These are phyloP conservation scores for Vulpes vulpes DNA, from an alignment of 2,113 vertebrate species.

Conservation along the genomic window DNA sequence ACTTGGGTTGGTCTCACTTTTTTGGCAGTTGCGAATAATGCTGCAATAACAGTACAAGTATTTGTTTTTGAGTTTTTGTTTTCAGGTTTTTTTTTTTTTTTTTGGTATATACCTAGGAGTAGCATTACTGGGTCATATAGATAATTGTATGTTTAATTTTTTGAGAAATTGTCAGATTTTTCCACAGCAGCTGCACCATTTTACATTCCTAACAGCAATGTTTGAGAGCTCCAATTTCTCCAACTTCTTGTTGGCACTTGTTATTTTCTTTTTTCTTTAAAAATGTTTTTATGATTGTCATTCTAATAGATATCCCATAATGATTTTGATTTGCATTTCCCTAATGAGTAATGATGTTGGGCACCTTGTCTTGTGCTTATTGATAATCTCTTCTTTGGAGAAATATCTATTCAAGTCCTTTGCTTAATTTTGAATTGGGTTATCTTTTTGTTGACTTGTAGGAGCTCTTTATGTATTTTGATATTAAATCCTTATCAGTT, in stretches of 20 bases:
- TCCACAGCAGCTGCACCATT: not conserved
- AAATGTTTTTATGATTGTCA: not conserved
- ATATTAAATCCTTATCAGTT: not conserved
- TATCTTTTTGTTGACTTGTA: not conserved
- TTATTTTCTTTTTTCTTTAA: not conserved
- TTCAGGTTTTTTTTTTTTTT: not conserved
- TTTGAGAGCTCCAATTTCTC: not conserved
- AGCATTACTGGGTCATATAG: not conserved
- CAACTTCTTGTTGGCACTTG: not conserved
- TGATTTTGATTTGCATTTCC: constrained; percentile 34
- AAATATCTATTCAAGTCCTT: not conserved
- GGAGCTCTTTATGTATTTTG: not conserved
- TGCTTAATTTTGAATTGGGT: not conserved
- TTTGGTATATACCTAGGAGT: not conserved
- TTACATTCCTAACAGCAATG: not conserved
- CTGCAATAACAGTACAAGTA: not conserved
- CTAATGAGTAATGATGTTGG: not conserved
- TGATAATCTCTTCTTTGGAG: constrained; percentile 3
- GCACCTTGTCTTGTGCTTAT: not conserved
- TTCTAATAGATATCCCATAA: not conserved
- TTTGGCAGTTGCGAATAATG: not conserved
- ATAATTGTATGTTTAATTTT: constrained; percentile 12
- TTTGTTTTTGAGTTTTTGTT: not conserved
- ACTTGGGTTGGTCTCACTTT: not conserved
- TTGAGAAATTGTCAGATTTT: not conserved